Evolutionary conservation across 2,888 invertebrate genomes (phyloP), one percentile per base, ranked within the genome.

Genomic region (Thumatha senex): DNA sequence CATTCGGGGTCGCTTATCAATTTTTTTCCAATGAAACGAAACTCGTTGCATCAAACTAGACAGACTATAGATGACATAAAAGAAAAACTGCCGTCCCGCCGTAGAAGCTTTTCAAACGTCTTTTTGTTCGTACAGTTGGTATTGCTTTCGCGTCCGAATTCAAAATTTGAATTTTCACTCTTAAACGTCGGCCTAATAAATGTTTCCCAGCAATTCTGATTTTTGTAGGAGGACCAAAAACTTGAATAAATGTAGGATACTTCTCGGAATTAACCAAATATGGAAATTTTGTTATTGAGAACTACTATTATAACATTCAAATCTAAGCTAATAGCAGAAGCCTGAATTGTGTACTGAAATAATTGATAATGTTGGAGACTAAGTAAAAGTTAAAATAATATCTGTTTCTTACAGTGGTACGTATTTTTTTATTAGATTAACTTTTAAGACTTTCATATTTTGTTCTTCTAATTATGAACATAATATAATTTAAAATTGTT

Each of bases 1-100:
- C 89, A 89, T 87, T 85, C 86, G 82, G 76, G n/a, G 84, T 86
- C 86, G 85, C 86, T 89, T 84, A 85, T 87, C 84, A 86, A 87
- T 86, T 86, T 67, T 67, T 67, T 69, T 57, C 7, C 52, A 61
- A 69, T 76, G 75, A 84, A 84, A 82, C 84, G 84, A 84, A 86
- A 82, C 82, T 82, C 79, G 80, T 74, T 78, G 72, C 81, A 71
- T 79, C 85, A 80, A 86, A 86, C 89, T 87, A 89, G 84, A 78
- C 82, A 74, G 76, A 70, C 78, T 76, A 81, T 86, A 86, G 89
- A 87, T 84, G 81, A 75, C 71, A 72, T 78, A 88, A 89, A 83
- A 84, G 78, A 78, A 84, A 80, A 80, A 81, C 70, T 46, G 44
- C 54, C 70, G 63, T 58, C 67, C 64, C 62, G 65, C 82, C 79